phyloP scores from a whole-genome alignment of 2,113 vertebrate species.

The Butastur rufipennis region DNA sequence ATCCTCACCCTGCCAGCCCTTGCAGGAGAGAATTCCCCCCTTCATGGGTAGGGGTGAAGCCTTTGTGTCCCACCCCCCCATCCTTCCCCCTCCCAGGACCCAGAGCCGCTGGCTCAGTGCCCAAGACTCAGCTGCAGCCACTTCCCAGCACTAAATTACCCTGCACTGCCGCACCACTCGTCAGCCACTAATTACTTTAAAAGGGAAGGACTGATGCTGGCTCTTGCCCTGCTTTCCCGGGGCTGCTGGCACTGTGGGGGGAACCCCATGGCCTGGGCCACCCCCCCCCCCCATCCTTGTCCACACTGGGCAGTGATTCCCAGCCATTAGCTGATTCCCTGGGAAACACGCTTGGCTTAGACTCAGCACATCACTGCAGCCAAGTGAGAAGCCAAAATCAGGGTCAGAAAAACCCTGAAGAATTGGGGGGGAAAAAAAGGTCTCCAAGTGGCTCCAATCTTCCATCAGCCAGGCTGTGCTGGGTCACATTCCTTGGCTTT shows the following conservation, averaged over 20 bases:
- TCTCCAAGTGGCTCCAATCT: neutral
- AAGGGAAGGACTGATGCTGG: neutral
- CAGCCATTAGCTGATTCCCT: neutral
- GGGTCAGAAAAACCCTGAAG: neutral
- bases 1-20: neutral
- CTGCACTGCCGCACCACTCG: neutral
- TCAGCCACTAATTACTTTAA: neutral
- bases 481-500: neutral
- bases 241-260: neutral
- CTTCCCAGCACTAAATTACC: conserved; percentile 5
- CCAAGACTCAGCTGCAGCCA: neutral
- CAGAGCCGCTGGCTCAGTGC: neutral
- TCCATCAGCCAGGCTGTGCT: neutral
- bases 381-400: neutral
- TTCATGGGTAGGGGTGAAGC: neutral
- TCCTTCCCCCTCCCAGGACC: neutral
- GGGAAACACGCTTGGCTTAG: neutral
- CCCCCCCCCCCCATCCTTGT: neutral
- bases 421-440: neutral
- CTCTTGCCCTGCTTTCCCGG: accelerated
- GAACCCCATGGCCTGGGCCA: neutral
- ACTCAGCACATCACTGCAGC: neutral
- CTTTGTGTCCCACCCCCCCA: neutral
- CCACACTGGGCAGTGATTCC: neutral
- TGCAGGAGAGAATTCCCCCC: neutral